A percentile compares a stretch with the other conserved stretches of the same genome.
Conservation (phyloP, 2,113 vertebrate species). For the Mungos mungo region DNA sequence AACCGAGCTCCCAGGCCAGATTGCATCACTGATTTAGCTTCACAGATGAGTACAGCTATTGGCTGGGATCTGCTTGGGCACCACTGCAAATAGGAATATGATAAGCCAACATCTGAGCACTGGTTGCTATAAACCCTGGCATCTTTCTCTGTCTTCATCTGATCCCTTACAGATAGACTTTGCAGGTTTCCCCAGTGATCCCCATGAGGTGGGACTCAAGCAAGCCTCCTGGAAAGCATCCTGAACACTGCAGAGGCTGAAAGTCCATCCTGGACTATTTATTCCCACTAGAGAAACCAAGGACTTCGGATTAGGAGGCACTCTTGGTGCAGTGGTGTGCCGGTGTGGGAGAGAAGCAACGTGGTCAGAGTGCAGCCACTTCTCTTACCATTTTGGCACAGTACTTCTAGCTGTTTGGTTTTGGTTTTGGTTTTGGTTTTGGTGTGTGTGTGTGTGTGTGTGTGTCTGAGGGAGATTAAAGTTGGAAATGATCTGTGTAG, state of each 20-base stretch:
- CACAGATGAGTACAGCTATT: background rate
- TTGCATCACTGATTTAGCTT: background rate
- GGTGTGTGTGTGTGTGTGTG: too few relatives aligned
- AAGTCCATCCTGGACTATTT: background rate
- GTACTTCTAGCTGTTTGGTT: background rate
- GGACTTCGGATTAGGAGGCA: background rate
- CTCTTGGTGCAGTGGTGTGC: background rate
- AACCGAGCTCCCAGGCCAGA: background rate
- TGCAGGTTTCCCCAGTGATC: background rate
- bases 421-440: too few relatives aligned
- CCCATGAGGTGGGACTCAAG: background rate
- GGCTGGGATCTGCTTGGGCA: background rate
- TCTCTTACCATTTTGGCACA: background rate
- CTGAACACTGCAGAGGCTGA: background rate
- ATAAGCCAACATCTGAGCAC: background rate
- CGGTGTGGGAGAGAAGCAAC: background rate
- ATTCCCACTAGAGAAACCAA: background rate
- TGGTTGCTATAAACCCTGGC: background rate
- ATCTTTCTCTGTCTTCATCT: background rate
- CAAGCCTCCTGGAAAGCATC: background rate
- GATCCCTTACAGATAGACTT: background rate
- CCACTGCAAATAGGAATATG: background rate
- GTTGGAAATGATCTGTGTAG: background rate
- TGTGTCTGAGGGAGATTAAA: background rate
- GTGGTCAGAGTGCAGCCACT: background rate